A percentile compares a stretch with the other conserved stretches of the same genome.
These are phyloP conservation scores for Aphodius granarius DNA, from an alignment of 2,888 invertebrate genomes.

Conservation along the genomic window DNA sequence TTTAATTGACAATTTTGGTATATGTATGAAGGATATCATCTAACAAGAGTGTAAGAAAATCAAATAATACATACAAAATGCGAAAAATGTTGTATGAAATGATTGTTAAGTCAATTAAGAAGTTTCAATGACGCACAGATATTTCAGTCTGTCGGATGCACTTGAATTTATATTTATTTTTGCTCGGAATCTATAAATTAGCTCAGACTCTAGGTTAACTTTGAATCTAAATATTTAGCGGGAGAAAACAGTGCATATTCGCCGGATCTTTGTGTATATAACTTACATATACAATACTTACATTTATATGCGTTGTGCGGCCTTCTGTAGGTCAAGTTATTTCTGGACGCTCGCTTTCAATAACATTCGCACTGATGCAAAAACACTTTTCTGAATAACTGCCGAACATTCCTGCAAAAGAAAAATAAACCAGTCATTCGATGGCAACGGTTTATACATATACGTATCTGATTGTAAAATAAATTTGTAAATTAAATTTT, in stretches of 20 bases:
- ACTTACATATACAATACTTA: constrained; percentile 17
- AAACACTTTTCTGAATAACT: constrained; percentile 6
- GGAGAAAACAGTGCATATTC: background rate
- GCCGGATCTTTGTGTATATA: background rate
- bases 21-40: too few relatives aligned
- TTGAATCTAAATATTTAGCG: background rate
- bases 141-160: background rate
- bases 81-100: background rate
- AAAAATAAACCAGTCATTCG: constrained; percentile 11
- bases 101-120: background rate
- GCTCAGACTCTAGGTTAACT: background rate
- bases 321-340: constrained; percentile 35
- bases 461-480: background rate
- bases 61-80: too few relatives aligned
- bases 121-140: background rate
- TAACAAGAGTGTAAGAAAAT: too few relatives aligned
- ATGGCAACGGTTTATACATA: background rate
- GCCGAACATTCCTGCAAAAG: constrained; percentile 9
- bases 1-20: too few relatives aligned
- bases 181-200: background rate
- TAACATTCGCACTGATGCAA: constrained; percentile 14
- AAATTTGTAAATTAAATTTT: background rate
- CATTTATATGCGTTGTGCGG: constrained; percentile 1
- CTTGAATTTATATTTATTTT: background rate
- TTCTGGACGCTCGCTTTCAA: constrained; percentile 24